phyloP scores from a whole-genome alignment of 2,797 vertebrate genomes.

The Galago senegalensis region DNA sequence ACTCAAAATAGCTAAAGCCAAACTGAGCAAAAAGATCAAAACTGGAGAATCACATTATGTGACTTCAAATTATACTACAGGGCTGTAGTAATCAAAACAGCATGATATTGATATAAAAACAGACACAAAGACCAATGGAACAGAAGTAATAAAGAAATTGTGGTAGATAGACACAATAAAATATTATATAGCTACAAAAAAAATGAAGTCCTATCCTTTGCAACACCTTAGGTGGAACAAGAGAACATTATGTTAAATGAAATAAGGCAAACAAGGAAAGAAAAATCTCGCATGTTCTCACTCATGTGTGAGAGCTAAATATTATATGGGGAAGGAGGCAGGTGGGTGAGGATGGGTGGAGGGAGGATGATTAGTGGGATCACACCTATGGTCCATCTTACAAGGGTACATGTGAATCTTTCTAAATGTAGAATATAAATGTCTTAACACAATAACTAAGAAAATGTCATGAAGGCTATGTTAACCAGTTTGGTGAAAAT shows the following conservation, averaged over 20 bases:
- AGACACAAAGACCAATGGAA: neutral
- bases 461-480: too few relatives aligned
- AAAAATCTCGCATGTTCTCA: neutral
- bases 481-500: too few relatives aligned
- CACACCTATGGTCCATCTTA: too few relatives aligned
- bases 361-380: too few relatives aligned
- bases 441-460: too few relatives aligned
- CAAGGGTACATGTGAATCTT: too few relatives aligned
- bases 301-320: neutral
- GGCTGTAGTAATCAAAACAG: neutral
- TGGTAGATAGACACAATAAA: neutral
- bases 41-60: neutral
- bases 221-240: neutral
- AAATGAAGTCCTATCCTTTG: neutral
- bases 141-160: neutral
- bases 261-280: neutral
- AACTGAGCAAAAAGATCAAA: neutral
- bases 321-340: too few relatives aligned
- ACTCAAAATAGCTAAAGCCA: neutral
- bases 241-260: neutral
- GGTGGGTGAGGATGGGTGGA: too few relatives aligned
- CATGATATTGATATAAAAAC: neutral
- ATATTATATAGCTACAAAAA: neutral
- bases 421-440: too few relatives aligned
- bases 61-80: neutral